Conservation (phyloP, 1,140 invertebrate genomes). For the Homalodisca vitripennis region DNA sequence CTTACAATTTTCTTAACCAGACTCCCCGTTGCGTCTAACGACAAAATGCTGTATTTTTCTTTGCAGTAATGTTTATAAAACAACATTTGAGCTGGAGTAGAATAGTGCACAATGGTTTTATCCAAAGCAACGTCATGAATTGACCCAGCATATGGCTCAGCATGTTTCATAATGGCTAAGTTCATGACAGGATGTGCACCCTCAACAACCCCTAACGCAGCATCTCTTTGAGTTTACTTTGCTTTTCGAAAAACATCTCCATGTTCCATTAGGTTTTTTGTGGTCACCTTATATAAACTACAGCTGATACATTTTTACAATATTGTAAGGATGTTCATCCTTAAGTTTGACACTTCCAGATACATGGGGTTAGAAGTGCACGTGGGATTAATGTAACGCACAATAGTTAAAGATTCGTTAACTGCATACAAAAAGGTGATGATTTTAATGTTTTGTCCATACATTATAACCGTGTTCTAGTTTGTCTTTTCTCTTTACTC, state of each 20-base stretch:
- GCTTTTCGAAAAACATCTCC: background rate
- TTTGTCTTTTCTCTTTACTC: too few species aligned
- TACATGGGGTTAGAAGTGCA: too few species aligned
- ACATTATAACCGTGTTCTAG: too few species aligned
- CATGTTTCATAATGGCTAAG: background rate
- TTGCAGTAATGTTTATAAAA: background rate
- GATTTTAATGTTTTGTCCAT: too few species aligned
- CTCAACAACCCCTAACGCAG: background rate
- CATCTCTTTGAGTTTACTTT: background rate
- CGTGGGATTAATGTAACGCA: too few species aligned
- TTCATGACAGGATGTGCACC: background rate
- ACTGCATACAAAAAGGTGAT: too few species aligned
- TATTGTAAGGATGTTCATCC: too few species aligned
- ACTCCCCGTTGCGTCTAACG: conserved; percentile 15
- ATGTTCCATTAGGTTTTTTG: too few species aligned
- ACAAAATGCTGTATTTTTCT: background rate
- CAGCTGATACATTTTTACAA: too few species aligned
- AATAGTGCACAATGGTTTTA: conserved; percentile 17
- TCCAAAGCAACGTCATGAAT: conserved; percentile 12
- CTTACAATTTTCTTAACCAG: conserved; percentile 7
- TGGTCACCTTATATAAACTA: too few species aligned
- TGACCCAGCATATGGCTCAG: background rate
- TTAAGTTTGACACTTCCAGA: too few species aligned
- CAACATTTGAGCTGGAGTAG: conserved; percentile 9
- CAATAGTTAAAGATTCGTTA: too few species aligned